phyloP scores from a whole-genome alignment of 2,888 invertebrate species.

The Cataglyphis rosenhaueri region DNA sequence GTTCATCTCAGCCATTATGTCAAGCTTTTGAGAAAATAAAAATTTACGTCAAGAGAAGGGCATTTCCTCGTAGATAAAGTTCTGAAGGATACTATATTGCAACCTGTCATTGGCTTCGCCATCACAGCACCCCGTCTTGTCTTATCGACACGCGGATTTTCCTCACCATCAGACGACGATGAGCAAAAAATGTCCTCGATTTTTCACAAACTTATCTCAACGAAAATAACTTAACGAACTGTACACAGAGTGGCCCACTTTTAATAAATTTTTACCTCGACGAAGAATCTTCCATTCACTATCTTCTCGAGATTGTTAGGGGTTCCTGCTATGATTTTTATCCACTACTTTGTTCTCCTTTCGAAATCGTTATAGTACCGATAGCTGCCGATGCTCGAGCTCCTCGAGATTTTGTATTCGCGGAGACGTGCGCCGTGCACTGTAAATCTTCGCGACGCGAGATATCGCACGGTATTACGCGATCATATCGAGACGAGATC shows the following conservation, averaged over 20 bases:
- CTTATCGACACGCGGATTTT: constrained; percentile 37
- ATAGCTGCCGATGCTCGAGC: constrained; percentile 1
- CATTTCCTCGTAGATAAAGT: constrained; percentile 10
- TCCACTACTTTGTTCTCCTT: not conserved
- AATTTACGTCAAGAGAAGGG: constrained; percentile 21
- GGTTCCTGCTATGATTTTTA: constrained; percentile 6
- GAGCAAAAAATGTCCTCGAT: constrained; percentile 17
- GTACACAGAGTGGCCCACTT: constrained; percentile 71
- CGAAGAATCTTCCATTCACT: constrained; percentile 9
- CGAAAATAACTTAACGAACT: constrained; percentile 58
- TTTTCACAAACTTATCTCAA: constrained; percentile 25
- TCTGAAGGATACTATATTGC: not conserved
- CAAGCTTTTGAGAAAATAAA: constrained; percentile 10
- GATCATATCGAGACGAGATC: constrained; percentile 28
- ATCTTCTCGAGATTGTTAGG: constrained; percentile 5
- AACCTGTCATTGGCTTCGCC: constrained; percentile 26
- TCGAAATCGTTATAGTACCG: not conserved
- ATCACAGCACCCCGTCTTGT: constrained; percentile 15
- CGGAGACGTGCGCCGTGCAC: not conserved
- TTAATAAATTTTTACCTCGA: constrained; percentile 49
- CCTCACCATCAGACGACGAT: constrained; percentile 12
- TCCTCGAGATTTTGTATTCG: not conserved
- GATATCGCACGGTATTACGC: not conserved
- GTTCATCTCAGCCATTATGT: not conserved
- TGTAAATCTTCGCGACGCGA: constrained; percentile 7